Conservation (phyloP, 2,797 vertebrate species). For the Enteromius paludinosus region DNA sequence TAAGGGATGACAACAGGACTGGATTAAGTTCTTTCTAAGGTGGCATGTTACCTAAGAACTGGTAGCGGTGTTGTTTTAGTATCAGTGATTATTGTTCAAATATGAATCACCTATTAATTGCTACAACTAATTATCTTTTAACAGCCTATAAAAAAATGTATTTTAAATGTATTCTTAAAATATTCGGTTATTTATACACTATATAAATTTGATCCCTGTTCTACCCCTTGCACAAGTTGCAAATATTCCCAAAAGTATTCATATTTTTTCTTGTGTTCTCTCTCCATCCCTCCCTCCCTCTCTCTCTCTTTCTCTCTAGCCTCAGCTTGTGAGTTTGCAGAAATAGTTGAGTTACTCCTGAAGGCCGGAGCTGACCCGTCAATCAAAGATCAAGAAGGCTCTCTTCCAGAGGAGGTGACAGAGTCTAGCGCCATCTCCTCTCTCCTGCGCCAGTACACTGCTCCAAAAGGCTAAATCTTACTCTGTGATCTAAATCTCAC, state of each 20-base stretch:
- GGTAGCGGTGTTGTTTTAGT: not conserved
- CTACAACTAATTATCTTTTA: too few species aligned
- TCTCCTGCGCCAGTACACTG: conserved; percentile 83
- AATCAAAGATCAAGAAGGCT: conserved; percentile 93
- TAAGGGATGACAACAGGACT: not conserved
- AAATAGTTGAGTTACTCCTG: conserved; percentile 93
- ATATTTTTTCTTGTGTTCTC: not conserved
- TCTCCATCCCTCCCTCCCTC: conserved; percentile 19
- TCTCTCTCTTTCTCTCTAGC: conserved; percentile 72
- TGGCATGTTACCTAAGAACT: not conserved
- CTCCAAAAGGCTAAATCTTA: conserved; percentile 76
- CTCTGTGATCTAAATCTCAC: not conserved
- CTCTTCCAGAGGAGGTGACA: conserved; percentile 91
- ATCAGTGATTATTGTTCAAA: too few species aligned
- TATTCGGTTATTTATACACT: too few species aligned
- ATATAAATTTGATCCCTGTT: too few species aligned
- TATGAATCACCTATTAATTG: too few species aligned
- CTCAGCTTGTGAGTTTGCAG: conserved; percentile 92
- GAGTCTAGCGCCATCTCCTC: conserved; percentile 87
- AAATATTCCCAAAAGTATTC: not conserved
- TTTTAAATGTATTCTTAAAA: too few species aligned
- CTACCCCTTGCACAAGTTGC: too few species aligned
- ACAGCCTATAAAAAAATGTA: too few species aligned
- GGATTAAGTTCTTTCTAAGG: not conserved
- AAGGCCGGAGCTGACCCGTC: conserved; percentile 86